These are phyloP conservation scores for Halcyon smyrnensis DNA, from an alignment of 2,797 vertebrate species.

Conservation along the genomic window DNA sequence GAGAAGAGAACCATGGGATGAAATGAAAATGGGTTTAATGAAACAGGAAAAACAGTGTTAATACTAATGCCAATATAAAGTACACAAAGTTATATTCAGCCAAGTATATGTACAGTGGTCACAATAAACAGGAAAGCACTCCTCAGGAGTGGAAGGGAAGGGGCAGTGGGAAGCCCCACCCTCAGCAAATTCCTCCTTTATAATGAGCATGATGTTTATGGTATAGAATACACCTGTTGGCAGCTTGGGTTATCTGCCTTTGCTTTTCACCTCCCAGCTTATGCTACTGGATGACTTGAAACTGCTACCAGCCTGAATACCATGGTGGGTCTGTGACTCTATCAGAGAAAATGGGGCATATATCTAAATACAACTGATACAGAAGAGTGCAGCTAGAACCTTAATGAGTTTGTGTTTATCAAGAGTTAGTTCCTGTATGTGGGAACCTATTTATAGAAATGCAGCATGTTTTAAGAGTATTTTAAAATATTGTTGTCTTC, in stretches of 20 bases:
- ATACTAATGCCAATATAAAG: background rate
- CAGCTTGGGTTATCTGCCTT: background rate
- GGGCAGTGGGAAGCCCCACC: too few species aligned
- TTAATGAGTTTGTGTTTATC: background rate
- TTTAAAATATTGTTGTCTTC: background rate
- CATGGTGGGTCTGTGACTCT: too few species aligned
- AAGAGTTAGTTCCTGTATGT: background rate
- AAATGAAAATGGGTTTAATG: background rate
- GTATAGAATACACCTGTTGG: background rate
- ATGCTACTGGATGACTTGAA: background rate
- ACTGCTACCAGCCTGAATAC: too few species aligned
- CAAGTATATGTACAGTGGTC: background rate
- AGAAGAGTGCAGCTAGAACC: background rate
- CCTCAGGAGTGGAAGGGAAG: background rate
- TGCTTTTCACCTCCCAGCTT: background rate
- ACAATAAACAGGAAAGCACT: background rate
- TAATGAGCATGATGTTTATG: too few species aligned
- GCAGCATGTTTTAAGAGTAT: background rate
- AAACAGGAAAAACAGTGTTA: background rate
- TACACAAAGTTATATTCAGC: too few species aligned
- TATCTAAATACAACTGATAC: background rate
- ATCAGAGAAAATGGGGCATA: too few species aligned
- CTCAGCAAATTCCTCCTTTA: too few species aligned
- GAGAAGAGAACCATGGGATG: background rate
- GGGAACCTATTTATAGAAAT: background rate